Base-by-base conservation (phyloP, 2,797 vertebrate genomes). In the Prunella strophiata region DNA sequence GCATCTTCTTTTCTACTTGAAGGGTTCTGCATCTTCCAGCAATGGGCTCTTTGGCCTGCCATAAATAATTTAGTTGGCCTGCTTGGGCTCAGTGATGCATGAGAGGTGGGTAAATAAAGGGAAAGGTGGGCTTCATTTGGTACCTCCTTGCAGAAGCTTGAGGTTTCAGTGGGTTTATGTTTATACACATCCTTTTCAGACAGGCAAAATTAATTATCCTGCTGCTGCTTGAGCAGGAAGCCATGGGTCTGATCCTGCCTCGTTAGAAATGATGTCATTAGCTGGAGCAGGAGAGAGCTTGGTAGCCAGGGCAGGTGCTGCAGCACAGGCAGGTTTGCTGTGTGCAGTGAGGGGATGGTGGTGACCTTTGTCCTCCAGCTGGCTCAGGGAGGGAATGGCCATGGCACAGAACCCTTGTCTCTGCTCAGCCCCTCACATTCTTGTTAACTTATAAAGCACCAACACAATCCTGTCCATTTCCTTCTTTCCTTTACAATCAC, bases 191-290 rank as follows among this genome's bases (percentile, higher is more conserved):
- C 62, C 43, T 78, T 82, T 84, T 57, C 74, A 93, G 86, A 45
- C 34, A 71, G 66, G n/a, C 25, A 70, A 43, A 90, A 89, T 86
- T 71, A 91, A 71, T 91, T 70, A 36, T 54, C 38, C 38, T 71
- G 13, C 66, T 88, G 84, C 70, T 76, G 55, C 54, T 78, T 77
- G 72, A 83, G 47, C 3, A 7, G 47, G 55, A 80, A 76, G 26
- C n/a, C 34, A 21, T 0, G 1, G 66, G 58, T 88, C 76, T 90
- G 73, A 88, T 86, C 29, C 66, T 91, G 58, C 40, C 68, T 90
- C 26, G 51, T 73, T 71, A 59, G 74, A 59, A 85, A 58, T 27
- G 4, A 66, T 85, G 74, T 42, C 57, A 29, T 77, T 67, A 57
- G 48, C 73, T 92, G 86, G 45, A 75, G 76, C 1, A 2, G 52